Conservation (phyloP, 2,888 invertebrate species). For the Carpatolechia fugitivella region DNA sequence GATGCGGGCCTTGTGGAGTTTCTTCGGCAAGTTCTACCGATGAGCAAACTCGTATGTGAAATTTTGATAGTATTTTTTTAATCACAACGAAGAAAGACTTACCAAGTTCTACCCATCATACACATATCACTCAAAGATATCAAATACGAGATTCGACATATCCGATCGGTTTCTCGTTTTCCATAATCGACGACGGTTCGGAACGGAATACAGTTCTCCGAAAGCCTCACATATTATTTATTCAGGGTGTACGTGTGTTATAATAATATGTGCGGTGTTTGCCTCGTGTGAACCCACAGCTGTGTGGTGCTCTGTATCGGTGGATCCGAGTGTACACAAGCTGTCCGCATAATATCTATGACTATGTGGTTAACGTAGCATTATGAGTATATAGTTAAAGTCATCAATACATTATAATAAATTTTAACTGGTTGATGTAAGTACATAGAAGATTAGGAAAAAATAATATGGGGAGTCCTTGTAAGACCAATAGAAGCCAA, state of each 20-base stretch:
- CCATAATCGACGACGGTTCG: not conserved
- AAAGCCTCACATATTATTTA: constrained; percentile 26
- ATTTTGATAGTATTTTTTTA: not conserved
- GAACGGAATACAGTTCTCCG: not conserved
- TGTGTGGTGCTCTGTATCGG: constrained; percentile 18
- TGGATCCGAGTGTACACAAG: constrained; percentile 22
- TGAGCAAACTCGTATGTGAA: no score
- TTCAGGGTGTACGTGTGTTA: constrained; percentile 19
- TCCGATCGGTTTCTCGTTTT: not conserved
- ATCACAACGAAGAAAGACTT: not conserved
- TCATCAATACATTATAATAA: no score
- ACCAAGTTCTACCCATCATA: not conserved
- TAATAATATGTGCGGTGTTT: constrained; percentile 7
- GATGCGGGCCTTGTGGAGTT: no score
- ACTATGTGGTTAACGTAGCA: no score
- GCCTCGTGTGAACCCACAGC: constrained; percentile 24
- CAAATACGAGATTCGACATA: not conserved
- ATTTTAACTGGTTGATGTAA: no score
- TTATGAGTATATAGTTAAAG: no score
- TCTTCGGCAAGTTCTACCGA: no score
- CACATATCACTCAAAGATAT: not conserved
- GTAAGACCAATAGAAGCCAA: no score
- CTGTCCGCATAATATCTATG: not conserved
- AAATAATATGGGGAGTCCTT: no score
- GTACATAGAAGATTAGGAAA: no score